These are phyloP conservation scores for Phrynocephalus vlangalii DNA, from an alignment of 2,797 vertebrate genomes.

Conservation along the genomic window DNA sequence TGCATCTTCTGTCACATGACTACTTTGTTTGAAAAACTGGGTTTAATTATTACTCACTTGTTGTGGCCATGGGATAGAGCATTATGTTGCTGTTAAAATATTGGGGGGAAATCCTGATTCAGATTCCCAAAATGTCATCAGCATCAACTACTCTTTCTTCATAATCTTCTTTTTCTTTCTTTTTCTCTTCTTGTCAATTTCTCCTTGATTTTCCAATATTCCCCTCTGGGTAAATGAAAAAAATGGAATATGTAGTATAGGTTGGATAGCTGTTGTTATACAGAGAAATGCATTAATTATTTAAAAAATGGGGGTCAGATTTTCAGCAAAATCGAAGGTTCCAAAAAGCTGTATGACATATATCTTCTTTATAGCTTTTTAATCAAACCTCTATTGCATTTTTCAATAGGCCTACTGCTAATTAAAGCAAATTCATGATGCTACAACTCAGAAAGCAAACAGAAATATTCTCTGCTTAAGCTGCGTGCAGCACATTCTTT, in stretches of 20 bases:
- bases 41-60: too few species aligned
- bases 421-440: constrained; percentile 20
- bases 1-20: too few species aligned
- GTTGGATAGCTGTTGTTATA: constrained; percentile 11
- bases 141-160: too few species aligned
- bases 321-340: neutral
- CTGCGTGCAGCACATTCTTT: neutral
- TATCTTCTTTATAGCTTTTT: neutral
- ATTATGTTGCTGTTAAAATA: too few species aligned
- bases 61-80: too few species aligned
- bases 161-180: too few species aligned
- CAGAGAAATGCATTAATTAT: neutral
- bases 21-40: too few species aligned
- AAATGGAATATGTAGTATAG: too few species aligned
- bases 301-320: neutral
- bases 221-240: neutral
- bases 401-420: neutral
- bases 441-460: neutral
- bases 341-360: constrained; percentile 12
- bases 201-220: neutral
- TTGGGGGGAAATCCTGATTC: too few species aligned
- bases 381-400: neutral
- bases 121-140: too few species aligned
- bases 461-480: neutral
- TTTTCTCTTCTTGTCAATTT: too few species aligned